A percentile compares a stretch with the other conserved stretches of the same genome.
Evolutionary conservation across 2,888 invertebrate species (phyloP).

Genomic region (Rotaria sp.): DNA sequence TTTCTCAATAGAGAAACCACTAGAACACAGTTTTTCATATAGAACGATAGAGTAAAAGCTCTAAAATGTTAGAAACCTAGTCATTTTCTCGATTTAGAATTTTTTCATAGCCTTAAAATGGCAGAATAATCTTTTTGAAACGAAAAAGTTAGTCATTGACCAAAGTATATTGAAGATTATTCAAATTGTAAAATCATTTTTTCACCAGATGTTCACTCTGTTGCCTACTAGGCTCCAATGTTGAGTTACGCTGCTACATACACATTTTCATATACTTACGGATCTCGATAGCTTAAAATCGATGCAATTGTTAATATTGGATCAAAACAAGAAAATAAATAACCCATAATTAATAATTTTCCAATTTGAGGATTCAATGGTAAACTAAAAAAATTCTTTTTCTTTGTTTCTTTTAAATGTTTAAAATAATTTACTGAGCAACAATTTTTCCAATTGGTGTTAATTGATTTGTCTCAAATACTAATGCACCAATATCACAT

Average conservation of each 20-base stretch:
- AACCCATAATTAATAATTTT: constrained; percentile 80
- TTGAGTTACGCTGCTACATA: too few relatives aligned
- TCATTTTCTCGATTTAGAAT: too few relatives aligned
- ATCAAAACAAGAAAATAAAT: constrained; percentile 82
- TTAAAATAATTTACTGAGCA: neutral
- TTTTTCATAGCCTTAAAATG: too few relatives aligned
- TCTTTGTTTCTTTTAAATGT: neutral
- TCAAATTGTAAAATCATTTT: too few relatives aligned
- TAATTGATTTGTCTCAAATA: neutral
- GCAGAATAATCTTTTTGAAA: too few relatives aligned
- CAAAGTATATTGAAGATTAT: too few relatives aligned
- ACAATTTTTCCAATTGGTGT: neutral
- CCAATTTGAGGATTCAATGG: constrained; percentile 83
- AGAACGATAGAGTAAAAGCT: too few relatives aligned
- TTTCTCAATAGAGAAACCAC: too few relatives aligned
- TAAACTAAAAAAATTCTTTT: constrained; percentile 51
- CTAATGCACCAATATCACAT: neutral
- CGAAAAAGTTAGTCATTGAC: too few relatives aligned
- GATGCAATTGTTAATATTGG: constrained; percentile 84
- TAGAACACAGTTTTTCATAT: too few relatives aligned
- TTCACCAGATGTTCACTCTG: too few relatives aligned
- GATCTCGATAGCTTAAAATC: constrained; percentile 69
- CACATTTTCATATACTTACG: constrained; percentile 44
- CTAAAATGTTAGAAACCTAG: neutral
- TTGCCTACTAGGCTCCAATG: too few relatives aligned